Evolutionary conservation across 1,140 invertebrate genomes (phyloP).

Genomic region (Neotoxoptera formosana): DNA sequence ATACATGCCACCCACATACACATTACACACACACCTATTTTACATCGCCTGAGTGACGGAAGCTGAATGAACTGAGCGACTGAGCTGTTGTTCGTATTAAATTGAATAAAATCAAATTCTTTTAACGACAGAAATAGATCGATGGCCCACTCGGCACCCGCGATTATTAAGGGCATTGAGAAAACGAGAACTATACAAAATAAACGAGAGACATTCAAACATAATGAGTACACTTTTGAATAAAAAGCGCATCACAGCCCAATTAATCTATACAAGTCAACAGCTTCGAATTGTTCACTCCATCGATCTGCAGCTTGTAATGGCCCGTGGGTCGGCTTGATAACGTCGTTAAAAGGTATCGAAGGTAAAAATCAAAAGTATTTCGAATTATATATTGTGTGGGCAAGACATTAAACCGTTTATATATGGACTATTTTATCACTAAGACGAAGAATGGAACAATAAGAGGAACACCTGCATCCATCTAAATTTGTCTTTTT

Average conservation of each 20-base stretch:
- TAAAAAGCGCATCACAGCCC: not conserved
- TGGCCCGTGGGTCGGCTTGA: not conserved
- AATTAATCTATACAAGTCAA: not conserved
- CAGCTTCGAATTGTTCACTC: not conserved
- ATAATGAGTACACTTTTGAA: not conserved
- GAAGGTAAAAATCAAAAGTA: not conserved
- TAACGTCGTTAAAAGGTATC: not conserved
- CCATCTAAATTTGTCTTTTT: not conserved
- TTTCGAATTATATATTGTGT: slow-evolving; percentile 13
- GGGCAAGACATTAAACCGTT: not conserved
- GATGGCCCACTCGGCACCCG: not conserved
- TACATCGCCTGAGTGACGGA: not conserved
- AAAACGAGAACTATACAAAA: not conserved
- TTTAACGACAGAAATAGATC: not conserved
- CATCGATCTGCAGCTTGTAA: not conserved
- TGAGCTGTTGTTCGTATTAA: not conserved
- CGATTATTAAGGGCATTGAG: not conserved
- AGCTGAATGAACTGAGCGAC: not conserved
- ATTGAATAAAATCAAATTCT: not conserved
- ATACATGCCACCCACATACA: not conserved
- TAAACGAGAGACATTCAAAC: not conserved
- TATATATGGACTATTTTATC: not conserved
- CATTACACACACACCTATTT: not conserved
- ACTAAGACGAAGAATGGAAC: not conserved
- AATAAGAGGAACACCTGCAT: not conserved